Evolutionary conservation across 2,113 vertebrate genomes (phyloP), one percentile per base, ranked within the genome.

Genomic region (Notiomystis cincta): DNA sequence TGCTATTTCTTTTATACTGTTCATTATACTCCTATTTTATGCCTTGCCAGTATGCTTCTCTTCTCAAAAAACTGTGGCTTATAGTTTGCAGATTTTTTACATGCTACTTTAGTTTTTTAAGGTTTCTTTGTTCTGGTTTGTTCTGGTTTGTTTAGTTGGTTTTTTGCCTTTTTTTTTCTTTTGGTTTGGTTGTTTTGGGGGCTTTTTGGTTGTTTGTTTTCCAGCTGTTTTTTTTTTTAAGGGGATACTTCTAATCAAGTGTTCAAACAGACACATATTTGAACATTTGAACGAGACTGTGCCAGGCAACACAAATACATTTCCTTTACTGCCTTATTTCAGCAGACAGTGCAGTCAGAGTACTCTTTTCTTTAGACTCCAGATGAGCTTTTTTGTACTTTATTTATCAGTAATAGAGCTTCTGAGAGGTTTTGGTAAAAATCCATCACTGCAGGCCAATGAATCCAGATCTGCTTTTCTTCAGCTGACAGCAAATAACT

Each of bases 391-490:
- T 86, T 76, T 81, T 72, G 37, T 76, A 14, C 35, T 5, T 87
- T 82, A 54, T 85, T 93, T 93, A 48, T 61, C 53, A 90, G 48
- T 61, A 65, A 48, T 42, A 48, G 40, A 30, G 16, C 6, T 91
- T 82, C 84, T 69, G 57, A 76, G 65, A 54, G 20, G 47, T 87
- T 93, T 94, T 72, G 73, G 31, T 92, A 86, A 85, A 95, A 80
- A 58, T 93, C 58, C 30, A n/a, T 89, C 78, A 11, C 31, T 66
- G 30, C 27, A 62, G 35, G 60, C 66, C 90, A 45, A 77, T 90
- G 21, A 70, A 73, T 58, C 75, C 30, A 47, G 58, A 48, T 82
- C 75, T 93, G 75, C 37, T 94, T 45, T 91, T 90, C 54, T 88
- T 95, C 67, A 90, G 15, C 78, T 91, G 73, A 91, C 67, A 50